Evolutionary conservation across 2,797 vertebrate genomes (phyloP).

Genomic region (Myotis planiceps): DNA sequence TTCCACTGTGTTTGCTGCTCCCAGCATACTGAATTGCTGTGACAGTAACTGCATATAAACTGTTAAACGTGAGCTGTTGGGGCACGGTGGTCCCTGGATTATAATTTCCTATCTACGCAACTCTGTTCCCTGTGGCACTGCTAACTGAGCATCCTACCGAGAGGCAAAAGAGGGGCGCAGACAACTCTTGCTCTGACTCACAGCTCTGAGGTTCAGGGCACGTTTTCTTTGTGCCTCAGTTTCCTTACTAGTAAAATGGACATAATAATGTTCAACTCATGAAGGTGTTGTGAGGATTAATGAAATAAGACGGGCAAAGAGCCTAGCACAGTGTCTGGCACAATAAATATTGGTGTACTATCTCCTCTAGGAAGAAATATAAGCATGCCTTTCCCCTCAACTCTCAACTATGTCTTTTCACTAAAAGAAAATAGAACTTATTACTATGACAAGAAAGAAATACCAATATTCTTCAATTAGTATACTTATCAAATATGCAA

Average conservation of each 20-base stretch:
- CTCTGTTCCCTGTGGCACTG: neutral
- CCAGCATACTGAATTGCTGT: neutral
- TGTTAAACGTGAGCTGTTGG: neutral
- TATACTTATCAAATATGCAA: neutral
- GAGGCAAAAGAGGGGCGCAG: too few relatives aligned
- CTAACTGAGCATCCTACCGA: rapidly evolving
- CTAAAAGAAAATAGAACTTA: constrained; percentile 9
- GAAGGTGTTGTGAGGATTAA: neutral
- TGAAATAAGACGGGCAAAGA: neutral
- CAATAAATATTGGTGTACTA: neutral
- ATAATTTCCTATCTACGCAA: neutral
- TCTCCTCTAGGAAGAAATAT: neutral
- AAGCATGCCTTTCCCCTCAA: neutral
- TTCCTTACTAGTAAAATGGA: neutral
- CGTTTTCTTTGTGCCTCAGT: neutral
- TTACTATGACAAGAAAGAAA: constrained; percentile 9
- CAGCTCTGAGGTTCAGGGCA: neutral
- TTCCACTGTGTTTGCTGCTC: neutral
- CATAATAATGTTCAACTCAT: neutral
- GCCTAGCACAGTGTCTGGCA: neutral
- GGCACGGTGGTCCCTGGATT: rapidly evolving
- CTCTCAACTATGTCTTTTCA: neutral
- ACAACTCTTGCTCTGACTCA: neutral
- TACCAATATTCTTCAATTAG: constrained; percentile 11
- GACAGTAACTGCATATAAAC: neutral